A percentile compares a stretch with the other conserved stretches of the same genome.
Conservation (phyloP, 2,888 invertebrate species). For the Mimachlamys varia region DNA sequence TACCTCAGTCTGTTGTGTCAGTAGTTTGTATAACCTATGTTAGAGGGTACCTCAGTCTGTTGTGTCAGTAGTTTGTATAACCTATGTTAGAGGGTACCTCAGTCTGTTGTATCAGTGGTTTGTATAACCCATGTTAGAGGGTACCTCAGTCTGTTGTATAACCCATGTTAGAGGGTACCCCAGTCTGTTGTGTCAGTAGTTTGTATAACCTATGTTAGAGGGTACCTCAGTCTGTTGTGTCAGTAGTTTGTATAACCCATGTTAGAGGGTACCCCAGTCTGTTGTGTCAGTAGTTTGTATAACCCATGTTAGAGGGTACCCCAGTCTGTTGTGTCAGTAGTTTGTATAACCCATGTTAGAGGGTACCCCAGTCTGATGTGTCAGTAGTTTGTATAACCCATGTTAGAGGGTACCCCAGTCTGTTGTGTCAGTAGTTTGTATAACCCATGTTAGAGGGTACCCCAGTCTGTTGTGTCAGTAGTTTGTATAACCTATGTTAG, state of each 20-base stretch:
- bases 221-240: background rate
- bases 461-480: background rate
- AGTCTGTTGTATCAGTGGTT: no score
- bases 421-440: background rate
- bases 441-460: background rate
- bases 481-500: background rate
- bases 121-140: no score
- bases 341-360: background rate
- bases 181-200: background rate
- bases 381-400: background rate
- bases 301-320: background rate
- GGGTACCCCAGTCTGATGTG: background rate
- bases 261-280: background rate
- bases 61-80: no score
- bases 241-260: background rate
- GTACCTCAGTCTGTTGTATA: no score
- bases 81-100: no score
- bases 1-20: background rate
- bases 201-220: background rate
- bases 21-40: background rate
- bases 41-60: background rate
- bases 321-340: background rate
- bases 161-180: background rate
- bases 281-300: background rate
- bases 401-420: background rate